Base-by-base conservation (phyloP, 2,797 vertebrate genomes). In the Triplophysa yarkandensis region DNA sequence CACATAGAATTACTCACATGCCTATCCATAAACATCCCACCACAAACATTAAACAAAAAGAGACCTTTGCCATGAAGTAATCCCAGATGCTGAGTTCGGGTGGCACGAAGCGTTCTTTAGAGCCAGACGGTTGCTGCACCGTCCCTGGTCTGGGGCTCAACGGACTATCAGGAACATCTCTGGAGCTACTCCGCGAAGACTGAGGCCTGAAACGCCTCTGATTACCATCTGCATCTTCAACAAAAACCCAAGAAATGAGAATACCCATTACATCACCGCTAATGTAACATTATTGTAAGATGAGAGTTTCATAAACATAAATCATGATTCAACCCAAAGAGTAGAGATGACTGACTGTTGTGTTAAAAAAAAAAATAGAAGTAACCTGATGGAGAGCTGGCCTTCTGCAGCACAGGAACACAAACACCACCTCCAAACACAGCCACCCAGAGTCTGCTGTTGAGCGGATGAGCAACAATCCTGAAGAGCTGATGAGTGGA, bases 11-110 rank as follows among this genome's bases (percentile, higher is more conserved):
- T 41, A 25, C 9, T 27, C 28, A 23, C 10, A 19, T 27, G 70
- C 48, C 30, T 8, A 9, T 32, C 7, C 10, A 44, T 21, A 8
- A 46, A 16, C 4, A 48, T 57, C 39, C 69, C 11, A 50, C 36
- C 63, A 58, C 39, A 76, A n/a, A 57, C 17, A 2, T 1, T 48
- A 4, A 32, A 28, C 17, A 36, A 73, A 65, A 10, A 68, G 11
- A 39, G 90, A 99, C 98, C 95, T 99, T 99, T 57, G 95, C 90
- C 72, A 98, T 96, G 70, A 98, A 97, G 84, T 96, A 98, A 90
- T 99, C 98, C 98, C 98, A 99, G 87, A 98, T 97, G 86, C 98
- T 99, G 81, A 99, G 94, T 76, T 97, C 96, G 7, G 98, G 97
- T 50, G 95, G 95, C 63, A 99, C 91, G 80, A 97, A 99, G 63